A percentile compares a stretch with the other conserved stretches of the same genome.
Conservation (phyloP, 1,140 invertebrate species). For the Gryllus bimaculatus region DNA sequence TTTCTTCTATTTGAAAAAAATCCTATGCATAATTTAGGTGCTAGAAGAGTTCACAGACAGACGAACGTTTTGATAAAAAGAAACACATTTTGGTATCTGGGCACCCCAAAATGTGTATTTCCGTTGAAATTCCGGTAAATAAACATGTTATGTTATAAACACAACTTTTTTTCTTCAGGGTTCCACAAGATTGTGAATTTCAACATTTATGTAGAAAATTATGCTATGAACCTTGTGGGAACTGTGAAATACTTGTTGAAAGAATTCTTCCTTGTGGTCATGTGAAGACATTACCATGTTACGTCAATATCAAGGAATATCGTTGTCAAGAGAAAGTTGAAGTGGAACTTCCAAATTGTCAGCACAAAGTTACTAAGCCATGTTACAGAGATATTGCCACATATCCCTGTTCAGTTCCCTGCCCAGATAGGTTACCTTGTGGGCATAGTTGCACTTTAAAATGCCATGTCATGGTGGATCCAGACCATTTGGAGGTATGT, state of each 20-base stretch:
- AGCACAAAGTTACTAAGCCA: slow-evolving; percentile 36
- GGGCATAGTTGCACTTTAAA: slow-evolving; percentile 37
- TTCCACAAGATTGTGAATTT: background rate
- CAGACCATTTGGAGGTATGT: slow-evolving; percentile 36
- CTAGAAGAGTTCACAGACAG: too few species aligned
- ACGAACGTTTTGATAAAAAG: too few species aligned
- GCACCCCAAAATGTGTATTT: too few species aligned
- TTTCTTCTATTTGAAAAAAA: too few species aligned
- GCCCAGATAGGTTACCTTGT: slow-evolving; percentile 37
- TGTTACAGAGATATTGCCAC: slow-evolving; percentile 32
- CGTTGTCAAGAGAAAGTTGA: slow-evolving; percentile 32
- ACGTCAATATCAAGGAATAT: slow-evolving; percentile 29
- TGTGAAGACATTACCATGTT: slow-evolving; percentile 27
- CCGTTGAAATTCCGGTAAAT: too few species aligned
- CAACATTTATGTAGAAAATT: background rate
- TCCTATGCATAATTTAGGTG: too few species aligned
- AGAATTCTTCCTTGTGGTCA: slow-evolving; percentile 39
- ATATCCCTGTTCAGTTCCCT: slow-evolving; percentile 34
- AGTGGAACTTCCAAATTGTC: slow-evolving; percentile 35
- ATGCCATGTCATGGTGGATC: slow-evolving; percentile 40
- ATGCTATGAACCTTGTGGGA: background rate
- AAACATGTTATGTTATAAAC: too few species aligned
- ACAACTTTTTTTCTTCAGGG: background rate
- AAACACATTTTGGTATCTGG: too few species aligned
- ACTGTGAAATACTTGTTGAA: background rate